Evolutionary conservation across 2,888 invertebrate species (phyloP).

Genomic region (Lasiommata megera): DNA sequence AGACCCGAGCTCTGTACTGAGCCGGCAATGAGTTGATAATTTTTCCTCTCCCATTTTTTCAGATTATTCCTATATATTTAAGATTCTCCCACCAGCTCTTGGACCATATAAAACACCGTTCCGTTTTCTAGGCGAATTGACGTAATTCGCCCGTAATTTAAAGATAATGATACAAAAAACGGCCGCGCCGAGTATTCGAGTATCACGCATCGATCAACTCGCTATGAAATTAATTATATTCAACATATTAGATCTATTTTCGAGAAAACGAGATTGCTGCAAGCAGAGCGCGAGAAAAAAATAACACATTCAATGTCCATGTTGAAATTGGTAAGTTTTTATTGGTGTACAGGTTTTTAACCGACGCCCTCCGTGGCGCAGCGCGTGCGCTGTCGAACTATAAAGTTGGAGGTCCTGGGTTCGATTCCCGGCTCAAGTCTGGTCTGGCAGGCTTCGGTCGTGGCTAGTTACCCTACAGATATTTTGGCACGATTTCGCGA

Average conservation of each 20-base stretch:
- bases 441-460: too few relatives aligned
- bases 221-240: constrained; percentile 77
- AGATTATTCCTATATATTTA: too few relatives aligned
- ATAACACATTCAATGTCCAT: constrained; percentile 62
- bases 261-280: constrained; percentile 75
- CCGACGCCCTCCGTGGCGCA: too few relatives aligned
- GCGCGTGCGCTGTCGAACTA: too few relatives aligned
- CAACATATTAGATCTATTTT: constrained; percentile 78
- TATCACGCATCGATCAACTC: constrained; percentile 77
- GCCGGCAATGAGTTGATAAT: too few relatives aligned
- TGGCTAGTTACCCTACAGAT: too few relatives aligned
- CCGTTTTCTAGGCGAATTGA: constrained; percentile 67
- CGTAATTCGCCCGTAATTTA: constrained; percentile 74
- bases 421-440: too few relatives aligned
- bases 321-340: constrained; percentile 68
- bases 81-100: background rate
- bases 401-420: too few relatives aligned
- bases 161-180: constrained; percentile 64
- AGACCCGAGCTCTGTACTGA: too few relatives aligned
- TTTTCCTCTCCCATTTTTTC: too few relatives aligned
- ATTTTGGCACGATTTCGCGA: too few relatives aligned
- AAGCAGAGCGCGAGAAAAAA: constrained; percentile 53
- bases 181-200: constrained; percentile 44
- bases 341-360: constrained; percentile 52
- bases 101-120: constrained; percentile 45